phyloP scores from a whole-genome alignment of 1,140 invertebrate genomes.

The Helicoverpa zea region DNA sequence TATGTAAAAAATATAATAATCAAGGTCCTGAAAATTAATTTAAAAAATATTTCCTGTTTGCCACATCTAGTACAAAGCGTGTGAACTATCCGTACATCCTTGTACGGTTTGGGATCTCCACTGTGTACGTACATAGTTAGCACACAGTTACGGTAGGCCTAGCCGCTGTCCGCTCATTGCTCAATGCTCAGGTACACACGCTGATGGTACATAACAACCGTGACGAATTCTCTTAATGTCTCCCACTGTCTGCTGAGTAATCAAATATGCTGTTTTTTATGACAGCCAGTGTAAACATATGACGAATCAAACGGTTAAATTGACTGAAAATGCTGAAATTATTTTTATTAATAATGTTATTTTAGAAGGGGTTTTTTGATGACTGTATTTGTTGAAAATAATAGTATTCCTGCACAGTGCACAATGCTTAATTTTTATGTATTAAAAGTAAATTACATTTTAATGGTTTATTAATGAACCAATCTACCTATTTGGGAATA shows the following conservation, averaged over 20 bases:
- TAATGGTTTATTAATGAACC: too few species aligned
- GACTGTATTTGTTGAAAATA: too few species aligned
- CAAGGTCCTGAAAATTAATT: background rate
- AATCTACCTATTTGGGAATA: too few species aligned
- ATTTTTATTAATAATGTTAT: slow-evolving; percentile 1
- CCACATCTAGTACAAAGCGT: slow-evolving; percentile 66
- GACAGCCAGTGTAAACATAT: background rate
- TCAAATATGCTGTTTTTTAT: background rate
- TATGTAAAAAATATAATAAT: too few species aligned
- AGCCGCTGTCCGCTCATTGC: slow-evolving; percentile 55
- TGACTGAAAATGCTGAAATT: background rate
- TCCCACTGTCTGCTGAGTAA: background rate
- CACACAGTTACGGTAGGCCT: slow-evolving; percentile 58
- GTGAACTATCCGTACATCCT: slow-evolving; percentile 72
- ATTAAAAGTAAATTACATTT: too few species aligned
- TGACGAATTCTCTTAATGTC: slow-evolving; percentile 57
- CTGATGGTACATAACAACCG: slow-evolving; percentile 57
- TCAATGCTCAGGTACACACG: slow-evolving; percentile 57
- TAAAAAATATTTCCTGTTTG: background rate
- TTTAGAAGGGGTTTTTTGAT: background rate
- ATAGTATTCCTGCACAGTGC: too few species aligned
- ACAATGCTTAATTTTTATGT: too few species aligned
- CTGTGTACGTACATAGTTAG: slow-evolving; percentile 64
- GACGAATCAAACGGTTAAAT: slow-evolving; percentile 11
- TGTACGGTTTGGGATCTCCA: slow-evolving; percentile 62